Percentiles rank a stretch among this genome's conserved stretches.
phyloP scores from a whole-genome alignment of 53 echinoderm and acorn worm genomes.

The Stichopus horrens region DNA sequence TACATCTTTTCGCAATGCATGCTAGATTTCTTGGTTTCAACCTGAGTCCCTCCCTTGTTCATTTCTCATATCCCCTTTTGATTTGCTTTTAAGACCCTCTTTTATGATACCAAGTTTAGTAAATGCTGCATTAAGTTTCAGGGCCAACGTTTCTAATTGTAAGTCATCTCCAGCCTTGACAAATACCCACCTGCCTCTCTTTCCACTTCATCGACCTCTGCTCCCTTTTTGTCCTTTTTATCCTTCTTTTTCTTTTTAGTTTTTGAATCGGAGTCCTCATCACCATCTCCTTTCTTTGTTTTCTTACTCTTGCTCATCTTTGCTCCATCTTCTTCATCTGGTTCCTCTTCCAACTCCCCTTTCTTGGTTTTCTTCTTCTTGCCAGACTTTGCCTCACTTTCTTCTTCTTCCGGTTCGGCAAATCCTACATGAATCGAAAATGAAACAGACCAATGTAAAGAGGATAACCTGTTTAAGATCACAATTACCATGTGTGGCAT shows the following conservation, averaged over 20 bases:
- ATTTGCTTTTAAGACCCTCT: too few relatives aligned
- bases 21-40: too few relatives aligned
- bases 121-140: too few relatives aligned
- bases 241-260: slow-evolving; percentile 43
- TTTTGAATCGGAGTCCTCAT: slow-evolving; percentile 12
- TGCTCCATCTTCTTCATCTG: slow-evolving; percentile 9
- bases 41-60: too few relatives aligned
- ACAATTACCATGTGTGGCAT: too few relatives aligned
- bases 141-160: too few relatives aligned
- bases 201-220: not conserved
- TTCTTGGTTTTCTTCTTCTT: slow-evolving; percentile 61
- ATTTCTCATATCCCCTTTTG: too few relatives aligned
- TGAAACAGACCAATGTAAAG: too few relatives aligned
- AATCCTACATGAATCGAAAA: slow-evolving; percentile 42
- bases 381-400: slow-evolving; percentile 27
- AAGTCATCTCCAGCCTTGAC: not conserved
- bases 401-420: slow-evolving; percentile 50
- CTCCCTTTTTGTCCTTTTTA: slow-evolving; percentile 6
- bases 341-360: slow-evolving; percentile 44
- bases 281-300: slow-evolving; percentile 28
- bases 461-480: too few relatives aligned
- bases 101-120: too few relatives aligned
- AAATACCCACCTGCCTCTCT: not conserved
- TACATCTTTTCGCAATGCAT: too few relatives aligned
- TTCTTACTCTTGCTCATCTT: slow-evolving; percentile 33